Base-by-base conservation (phyloP, 2,888 invertebrate genomes). In the Catocala nupta region DNA sequence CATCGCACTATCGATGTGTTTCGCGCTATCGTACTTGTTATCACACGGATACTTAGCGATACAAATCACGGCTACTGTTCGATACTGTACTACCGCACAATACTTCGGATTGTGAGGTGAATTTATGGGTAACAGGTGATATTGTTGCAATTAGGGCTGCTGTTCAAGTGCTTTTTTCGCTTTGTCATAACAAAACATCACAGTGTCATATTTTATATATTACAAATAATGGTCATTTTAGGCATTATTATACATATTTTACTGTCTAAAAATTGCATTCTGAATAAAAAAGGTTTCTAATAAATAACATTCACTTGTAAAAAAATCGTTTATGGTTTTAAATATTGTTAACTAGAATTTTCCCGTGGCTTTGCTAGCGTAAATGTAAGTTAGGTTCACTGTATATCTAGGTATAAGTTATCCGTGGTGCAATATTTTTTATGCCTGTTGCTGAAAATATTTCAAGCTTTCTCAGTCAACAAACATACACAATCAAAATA, bases 41-140 rank as follows among this genome's bases (percentile, higher is more conserved):
- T 76, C 75, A 70, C 57, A 36, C 61, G 67, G 70, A 77, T 76
- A 76, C 60, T 76, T 75, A 77, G 65, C 65, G 75, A 76, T 76
- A 76, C 75, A 77, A 76, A 76, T 76, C 75, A 76, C 63, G 25
- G 78, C 75, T 76, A 68, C 75, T 77, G 75, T 76, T 77, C 72
- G 54, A 74, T 68, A 55, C 55, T 58, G 56, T 66, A 61, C 63
- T 64, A 48, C 47, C 55, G 56, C 58, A 74, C 68, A 69, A 71
- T 74, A 65, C 59, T 63, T 65, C 50, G 68, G 68, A 71, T 71
- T 67, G 77, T 67, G 43, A 51, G 51, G 10, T 36, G 44, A 55
- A 59, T 63, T 63, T 63, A 63, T 63, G 47, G 50, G 53, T 36
- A 67, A 25, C 75, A 69, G 65, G 69, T 66, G 56, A 55, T 64